phyloP scores from a whole-genome alignment of 2,797 vertebrate species.

The Uromys caudimaculatus region DNA sequence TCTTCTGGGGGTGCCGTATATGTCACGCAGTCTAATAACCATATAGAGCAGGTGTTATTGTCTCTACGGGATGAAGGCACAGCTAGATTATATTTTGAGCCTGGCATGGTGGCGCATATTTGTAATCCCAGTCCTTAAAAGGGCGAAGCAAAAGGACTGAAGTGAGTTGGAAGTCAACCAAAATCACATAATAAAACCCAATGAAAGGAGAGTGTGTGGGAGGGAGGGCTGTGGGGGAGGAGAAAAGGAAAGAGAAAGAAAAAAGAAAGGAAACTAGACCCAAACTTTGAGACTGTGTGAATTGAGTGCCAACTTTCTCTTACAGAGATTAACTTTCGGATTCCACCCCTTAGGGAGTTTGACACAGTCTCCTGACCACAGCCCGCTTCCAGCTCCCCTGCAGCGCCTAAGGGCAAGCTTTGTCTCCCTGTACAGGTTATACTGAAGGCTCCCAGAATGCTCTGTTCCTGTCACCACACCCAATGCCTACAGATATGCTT shows the following conservation, averaged over 20 bases:
- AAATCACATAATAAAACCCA: background rate
- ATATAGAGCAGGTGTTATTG: background rate
- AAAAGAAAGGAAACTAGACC: background rate
- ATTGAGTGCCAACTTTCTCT: background rate
- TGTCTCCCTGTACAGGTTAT: background rate
- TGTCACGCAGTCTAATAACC: background rate
- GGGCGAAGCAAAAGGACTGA: background rate
- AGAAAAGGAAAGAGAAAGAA: background rate
- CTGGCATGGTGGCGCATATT: background rate
- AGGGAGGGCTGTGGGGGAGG: no score
- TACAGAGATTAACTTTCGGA: no score
- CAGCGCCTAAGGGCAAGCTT: background rate
- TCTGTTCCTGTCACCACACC: fast-evolving
- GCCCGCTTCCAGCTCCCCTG: background rate
- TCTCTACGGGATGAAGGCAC: background rate
- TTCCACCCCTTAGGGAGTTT: background rate
- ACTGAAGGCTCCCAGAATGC: no score
- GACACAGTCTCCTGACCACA: background rate
- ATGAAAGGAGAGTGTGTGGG: background rate
- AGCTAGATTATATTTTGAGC: background rate
- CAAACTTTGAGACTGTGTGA: background rate
- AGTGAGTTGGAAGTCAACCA: background rate
- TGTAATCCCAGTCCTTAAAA: background rate
- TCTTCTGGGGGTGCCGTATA: background rate
- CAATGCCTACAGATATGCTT: background rate